phyloP scores from a whole-genome alignment of 2,113 vertebrate species.

The Lutjanus erythropterus region DNA sequence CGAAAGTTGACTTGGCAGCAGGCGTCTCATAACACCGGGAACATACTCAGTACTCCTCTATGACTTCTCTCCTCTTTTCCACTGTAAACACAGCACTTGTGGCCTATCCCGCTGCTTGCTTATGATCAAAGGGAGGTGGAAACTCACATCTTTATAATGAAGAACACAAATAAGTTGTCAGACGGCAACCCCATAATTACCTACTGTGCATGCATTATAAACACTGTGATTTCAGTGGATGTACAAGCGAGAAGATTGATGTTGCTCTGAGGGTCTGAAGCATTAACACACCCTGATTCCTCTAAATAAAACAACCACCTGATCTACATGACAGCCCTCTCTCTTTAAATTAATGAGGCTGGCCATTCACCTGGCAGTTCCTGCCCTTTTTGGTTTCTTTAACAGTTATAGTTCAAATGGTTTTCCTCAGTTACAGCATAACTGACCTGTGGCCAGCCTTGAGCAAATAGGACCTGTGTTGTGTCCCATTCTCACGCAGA shows the following conservation, averaged over 20 bases:
- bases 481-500: slow-evolving; percentile 65
- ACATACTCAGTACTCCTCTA: background rate
- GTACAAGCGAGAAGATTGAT: slow-evolving; percentile 2
- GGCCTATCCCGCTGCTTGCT: slow-evolving; percentile 49
- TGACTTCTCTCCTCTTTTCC: slow-evolving; percentile 9
- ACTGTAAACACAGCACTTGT: slow-evolving; percentile 37
- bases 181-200: slow-evolving; percentile 44
- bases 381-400: slow-evolving; percentile 23
- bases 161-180: slow-evolving; percentile 44
- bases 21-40: background rate
- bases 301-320: slow-evolving; percentile 15
- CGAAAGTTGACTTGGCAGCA: slow-evolving; percentile 5
- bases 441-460: slow-evolving; percentile 66
- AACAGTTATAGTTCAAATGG: slow-evolving; percentile 34
- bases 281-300: slow-evolving; percentile 27
- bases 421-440: slow-evolving; percentile 66
- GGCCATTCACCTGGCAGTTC: slow-evolving; percentile 28
- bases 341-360: slow-evolving; percentile 4
- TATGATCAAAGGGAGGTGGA: slow-evolving; percentile 30
- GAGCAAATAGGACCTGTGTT: slow-evolving; percentile 60
- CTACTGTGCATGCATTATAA: slow-evolving; percentile 9
- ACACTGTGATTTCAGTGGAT: slow-evolving; percentile 26
- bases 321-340: background rate
- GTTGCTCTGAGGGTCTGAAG: background rate
- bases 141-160: slow-evolving; percentile 28